Evolutionary conservation across 2,888 invertebrate species (phyloP).

Genomic region (Trimorus sp.): DNA sequence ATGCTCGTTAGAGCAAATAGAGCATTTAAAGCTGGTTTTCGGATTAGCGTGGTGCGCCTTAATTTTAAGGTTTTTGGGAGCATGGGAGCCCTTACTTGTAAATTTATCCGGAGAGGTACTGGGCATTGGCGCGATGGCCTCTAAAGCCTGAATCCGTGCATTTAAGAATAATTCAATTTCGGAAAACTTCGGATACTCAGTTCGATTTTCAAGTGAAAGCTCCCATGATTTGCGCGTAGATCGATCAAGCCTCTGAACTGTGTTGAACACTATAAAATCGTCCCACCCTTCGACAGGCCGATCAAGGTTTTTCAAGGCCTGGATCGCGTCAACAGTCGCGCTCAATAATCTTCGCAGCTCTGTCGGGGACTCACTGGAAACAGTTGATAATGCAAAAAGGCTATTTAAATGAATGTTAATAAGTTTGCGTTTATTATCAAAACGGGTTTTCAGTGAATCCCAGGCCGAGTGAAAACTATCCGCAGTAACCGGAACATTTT

Average conservation of each 20-base stretch:
- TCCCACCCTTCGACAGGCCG: neutral
- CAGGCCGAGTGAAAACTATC: slow-evolving; percentile 1
- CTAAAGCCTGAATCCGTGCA: neutral
- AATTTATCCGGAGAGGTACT: neutral
- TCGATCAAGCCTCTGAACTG: neutral
- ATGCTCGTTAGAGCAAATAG: neutral
- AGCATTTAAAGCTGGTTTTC: neutral
- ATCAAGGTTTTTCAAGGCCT: neutral
- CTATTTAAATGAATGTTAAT: neutral
- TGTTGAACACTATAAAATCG: neutral
- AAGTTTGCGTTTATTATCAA: neutral
- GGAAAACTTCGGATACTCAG: neutral
- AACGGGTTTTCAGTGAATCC: neutral
- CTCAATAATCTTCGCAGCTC: neutral
- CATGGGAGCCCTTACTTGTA: neutral
- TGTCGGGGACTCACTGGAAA: neutral
- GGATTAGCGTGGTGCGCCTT: no score
- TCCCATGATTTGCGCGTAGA: slow-evolving; percentile 5
- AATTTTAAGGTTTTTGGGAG: neutral
- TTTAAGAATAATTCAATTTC: neutral
- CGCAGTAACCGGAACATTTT: slow-evolving; percentile 1
- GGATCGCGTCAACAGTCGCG: no score
- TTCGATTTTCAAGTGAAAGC: neutral
- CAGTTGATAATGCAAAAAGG: neutral
- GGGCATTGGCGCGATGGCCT: neutral